Evolutionary conservation across 1,140 invertebrate species (phyloP), one percentile per base, ranked within the genome.

Genomic region (Drosophila arawakana): DNA sequence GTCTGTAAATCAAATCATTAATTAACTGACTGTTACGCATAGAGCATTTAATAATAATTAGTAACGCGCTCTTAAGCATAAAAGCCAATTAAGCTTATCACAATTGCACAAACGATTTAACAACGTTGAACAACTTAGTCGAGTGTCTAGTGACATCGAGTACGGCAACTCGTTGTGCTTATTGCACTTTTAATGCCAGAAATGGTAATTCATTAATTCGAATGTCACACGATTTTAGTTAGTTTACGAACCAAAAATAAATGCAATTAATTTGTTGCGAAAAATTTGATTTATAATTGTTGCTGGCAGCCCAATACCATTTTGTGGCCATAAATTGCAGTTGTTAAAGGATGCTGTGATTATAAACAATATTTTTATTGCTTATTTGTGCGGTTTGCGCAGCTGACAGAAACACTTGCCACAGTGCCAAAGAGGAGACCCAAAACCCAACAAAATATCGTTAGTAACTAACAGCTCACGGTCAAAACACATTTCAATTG

Each of bases 251-350:
- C 18, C 63, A 55, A 46, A 67, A 67, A 57, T 74, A 70, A 78
- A 69, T 50, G 47, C 60, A 78, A 78, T 75, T 78, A 74, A 75
- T 78, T 75, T 78, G 10, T 61, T 37, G 66, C 55, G 50, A 54
- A 60, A 65, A 59, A 52, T 78, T 59, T 74, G 71, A 74, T 74
- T 78, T 66, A 74, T 54, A 74, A 70, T 78, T 57, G 37, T 15
- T 43, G 54, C 30, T 54, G 25, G 21, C 50, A 15, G 43, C 5
- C 25, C 37, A 43, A 43, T 43, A 11, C 11, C 2, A 35, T 55
- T 61, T 18, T 34, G 8, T n/a, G 49, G 41, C 30, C 41, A 54
- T 77, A 77, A 73, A 73, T 59, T 58, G 63, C 50, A 46, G 11
- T 72, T 72, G 73, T 73, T 49, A 73, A 74, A 37, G 59, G 59